These are phyloP conservation scores for Lontra canadensis DNA, from an alignment of 2,113 vertebrate species.

Conservation along the genomic window DNA sequence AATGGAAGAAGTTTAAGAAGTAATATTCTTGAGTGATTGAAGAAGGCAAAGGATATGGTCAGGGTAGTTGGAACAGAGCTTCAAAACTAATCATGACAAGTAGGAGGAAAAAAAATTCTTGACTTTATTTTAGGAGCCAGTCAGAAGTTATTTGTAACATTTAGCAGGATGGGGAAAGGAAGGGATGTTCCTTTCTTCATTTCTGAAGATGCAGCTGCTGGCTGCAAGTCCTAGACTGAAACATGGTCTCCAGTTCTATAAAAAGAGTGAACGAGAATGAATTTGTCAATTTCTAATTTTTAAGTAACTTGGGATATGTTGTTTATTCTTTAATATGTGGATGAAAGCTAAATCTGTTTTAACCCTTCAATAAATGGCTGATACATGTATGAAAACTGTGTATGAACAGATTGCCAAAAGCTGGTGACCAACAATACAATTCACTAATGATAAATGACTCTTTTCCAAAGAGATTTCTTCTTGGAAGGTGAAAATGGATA, in stretches of 20 bases:
- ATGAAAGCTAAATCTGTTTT: background rate
- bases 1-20: background rate
- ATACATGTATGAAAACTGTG: background rate
- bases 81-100: slow-evolving; percentile 30
- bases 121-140: slow-evolving; percentile 15
- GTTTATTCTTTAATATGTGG: background rate
- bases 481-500: slow-evolving; percentile 13
- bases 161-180: background rate
- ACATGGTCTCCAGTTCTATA: background rate
- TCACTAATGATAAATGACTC: background rate
- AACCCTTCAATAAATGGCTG: background rate
- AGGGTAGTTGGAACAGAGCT: background rate
- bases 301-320: background rate
- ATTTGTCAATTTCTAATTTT: background rate
- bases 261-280: background rate
- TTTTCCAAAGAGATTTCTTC: background rate
- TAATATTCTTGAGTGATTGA: background rate
- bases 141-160: background rate
- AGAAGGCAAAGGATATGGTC: background rate
- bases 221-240: background rate
- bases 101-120: background rate
- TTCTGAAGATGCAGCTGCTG: background rate
- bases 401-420: background rate
- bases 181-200: background rate
- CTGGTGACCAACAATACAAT: background rate